Evolutionary conservation across 2,797 vertebrate genomes (phyloP), one percentile per base, ranked within the genome.

Genomic region (Neosilurus mollespiculum): DNA sequence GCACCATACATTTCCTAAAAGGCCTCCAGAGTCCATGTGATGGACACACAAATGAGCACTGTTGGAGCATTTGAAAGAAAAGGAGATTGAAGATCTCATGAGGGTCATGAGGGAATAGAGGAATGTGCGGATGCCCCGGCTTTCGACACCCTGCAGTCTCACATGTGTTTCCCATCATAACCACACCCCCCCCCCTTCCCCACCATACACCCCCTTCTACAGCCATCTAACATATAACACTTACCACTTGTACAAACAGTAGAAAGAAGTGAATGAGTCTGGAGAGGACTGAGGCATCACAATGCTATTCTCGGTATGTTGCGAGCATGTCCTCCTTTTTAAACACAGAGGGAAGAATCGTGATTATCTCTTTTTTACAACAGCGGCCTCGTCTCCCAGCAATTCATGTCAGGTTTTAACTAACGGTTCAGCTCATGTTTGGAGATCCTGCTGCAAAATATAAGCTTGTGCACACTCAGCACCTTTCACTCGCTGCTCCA

Each of bases 221-320:
- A 75, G 49, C 26, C 70, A 62, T 51, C 30, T 58, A 24, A 80
- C 61, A 64, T 79, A 77, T 88, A 90, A 89, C 85, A 88, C 75
- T 81, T 67, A 86, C 83, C 90, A 90, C 88, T 87, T 90, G 88
- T 86, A 87, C 83, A 90, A 90, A 90, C 87, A 90, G 80, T 53
- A 80, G 75, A 51, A 64, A 86, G 62, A 81, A 14, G n/a, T 81
- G 80, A 87, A 81, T 9, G 61, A 78, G 76, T 58, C 16, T 54
- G 59, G 26, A 70, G n/a, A 69, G 58, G 58, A 78, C 61, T 58
- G 66, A 78, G 67, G 34, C 78, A 80, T 37, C 34, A 54, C 58
- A 26, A 8, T 5, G 34, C 73, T 49, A 80, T 79, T 80, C 79
- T 75, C 0, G 24, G 67, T 34, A 82, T 82, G 75, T 6, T 58